Evolutionary conservation across 2,888 invertebrate species (phyloP), one percentile per base, ranked within the genome.

Genomic region (Drosophila buzzatii): DNA sequence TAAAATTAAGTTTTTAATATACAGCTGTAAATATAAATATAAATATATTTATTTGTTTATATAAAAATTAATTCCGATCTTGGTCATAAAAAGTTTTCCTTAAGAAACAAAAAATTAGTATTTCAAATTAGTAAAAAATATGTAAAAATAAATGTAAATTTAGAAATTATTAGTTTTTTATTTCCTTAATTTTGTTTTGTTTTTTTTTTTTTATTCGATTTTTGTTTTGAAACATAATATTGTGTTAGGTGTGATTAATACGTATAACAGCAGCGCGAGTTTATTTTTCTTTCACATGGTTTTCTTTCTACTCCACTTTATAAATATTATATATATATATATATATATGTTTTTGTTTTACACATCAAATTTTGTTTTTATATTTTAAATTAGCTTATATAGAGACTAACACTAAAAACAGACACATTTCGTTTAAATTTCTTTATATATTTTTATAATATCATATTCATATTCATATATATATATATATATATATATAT

Each of bases 401-500:
- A 86, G 86, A 81, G 85, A 85, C 91, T 91, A 87, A 85, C 82
- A 85, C 91, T 91, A 91, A 91, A 91, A 91, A 91, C 91, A 92
- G 91, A 91, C 91, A 85, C 79, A 85, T 86, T 83, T 81, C 76
- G 76, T 81, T 86, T 70, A 78, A 85, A 78, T 79, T 81, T 68
- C 70, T 63, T 65, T 80, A 76, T 18, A 3, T 45, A 23, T 23
- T 14, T 12, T 73, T 67, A 57, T 67, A 59, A 67, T 81, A 77
- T 73, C 67, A 65, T 73, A 60, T 73, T 69, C 62, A 57, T 62
- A 52, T 67, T 52, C 56, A 67, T 60, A 63, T 67, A 55, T 27
- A 53, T 47, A 52, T 39, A 57, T 61, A 51, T 66, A 67, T 66
- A 57, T 58, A 67, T 62, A 65, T 69, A 57, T 27, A 45, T 45